A percentile compares a stretch with the other conserved stretches of the same genome.
Conservation (phyloP, 2,113 vertebrate genomes). For the Gavialis gangeticus region DNA sequence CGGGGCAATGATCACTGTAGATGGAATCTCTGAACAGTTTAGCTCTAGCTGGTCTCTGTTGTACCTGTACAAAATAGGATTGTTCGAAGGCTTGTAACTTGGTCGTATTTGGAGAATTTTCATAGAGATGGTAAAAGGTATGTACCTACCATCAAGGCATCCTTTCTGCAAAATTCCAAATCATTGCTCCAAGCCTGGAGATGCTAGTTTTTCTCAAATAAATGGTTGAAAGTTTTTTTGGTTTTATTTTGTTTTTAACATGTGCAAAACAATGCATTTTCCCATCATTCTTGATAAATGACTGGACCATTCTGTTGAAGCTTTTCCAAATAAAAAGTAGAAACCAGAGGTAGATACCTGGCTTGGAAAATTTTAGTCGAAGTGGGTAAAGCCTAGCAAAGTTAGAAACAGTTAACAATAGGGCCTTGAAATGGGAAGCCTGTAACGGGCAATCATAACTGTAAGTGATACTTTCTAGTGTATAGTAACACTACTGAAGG, state of each 20-base stretch:
- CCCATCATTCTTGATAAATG: background rate
- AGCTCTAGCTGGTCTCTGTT: background rate
- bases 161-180: background rate
- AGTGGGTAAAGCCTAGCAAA: background rate
- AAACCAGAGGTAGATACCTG: background rate
- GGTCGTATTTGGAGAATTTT: background rate
- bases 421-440: background rate
- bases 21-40: background rate
- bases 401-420: background rate
- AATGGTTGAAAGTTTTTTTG: background rate
- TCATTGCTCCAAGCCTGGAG: background rate
- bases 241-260: background rate
- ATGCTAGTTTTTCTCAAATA: background rate
- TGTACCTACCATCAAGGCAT: background rate
- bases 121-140: background rate
- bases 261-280: conserved; percentile 3
- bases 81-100: background rate
- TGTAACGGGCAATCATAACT: background rate
- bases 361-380: background rate
- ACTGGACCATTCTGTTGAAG: background rate
- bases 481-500: background rate
- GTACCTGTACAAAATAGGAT: background rate
- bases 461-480: background rate
- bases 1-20: background rate
- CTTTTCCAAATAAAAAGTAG: background rate